Evolutionary conservation across 2,797 vertebrate species (phyloP).

Genomic region (Cirrhinus mrigala): DNA sequence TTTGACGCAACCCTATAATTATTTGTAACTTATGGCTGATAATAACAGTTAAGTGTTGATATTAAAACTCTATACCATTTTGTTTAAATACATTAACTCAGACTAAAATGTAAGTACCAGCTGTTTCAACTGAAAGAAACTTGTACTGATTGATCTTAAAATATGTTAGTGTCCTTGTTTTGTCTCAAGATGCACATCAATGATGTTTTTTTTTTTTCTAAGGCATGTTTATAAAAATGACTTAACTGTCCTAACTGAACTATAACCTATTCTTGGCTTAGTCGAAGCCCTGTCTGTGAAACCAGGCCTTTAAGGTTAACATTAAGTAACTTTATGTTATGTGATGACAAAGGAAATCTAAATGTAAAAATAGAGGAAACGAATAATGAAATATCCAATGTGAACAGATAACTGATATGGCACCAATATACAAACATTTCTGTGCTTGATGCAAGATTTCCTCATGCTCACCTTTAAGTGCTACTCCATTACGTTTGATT

Average conservation of each 20-base stretch:
- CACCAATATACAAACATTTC: background rate
- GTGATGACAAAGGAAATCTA: background rate
- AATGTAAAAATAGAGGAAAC: background rate
- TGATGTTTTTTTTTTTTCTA: too few relatives aligned
- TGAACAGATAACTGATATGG: background rate
- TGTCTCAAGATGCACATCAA: too few relatives aligned
- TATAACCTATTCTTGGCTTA: too few relatives aligned
- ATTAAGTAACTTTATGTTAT: background rate
- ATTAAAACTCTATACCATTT: background rate
- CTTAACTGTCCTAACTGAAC: too few relatives aligned
- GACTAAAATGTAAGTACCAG: too few relatives aligned
- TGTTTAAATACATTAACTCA: background rate
- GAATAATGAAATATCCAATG: background rate
- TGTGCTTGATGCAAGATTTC: background rate
- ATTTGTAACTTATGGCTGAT: background rate
- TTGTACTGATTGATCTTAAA: too few relatives aligned
- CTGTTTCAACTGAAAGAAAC: too few relatives aligned
- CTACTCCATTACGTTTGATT: conserved; percentile 87
- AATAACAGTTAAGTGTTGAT: background rate
- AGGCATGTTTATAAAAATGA: too few relatives aligned
- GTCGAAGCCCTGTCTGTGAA: too few relatives aligned
- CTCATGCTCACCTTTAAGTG: conserved; percentile 80
- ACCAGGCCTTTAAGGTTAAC: background rate
- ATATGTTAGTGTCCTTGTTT: too few relatives aligned
- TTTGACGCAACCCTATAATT: background rate